phyloP scores from a whole-genome alignment of 64 coral and sea anemone species.

The Stichodactyla mertensii region DNA sequence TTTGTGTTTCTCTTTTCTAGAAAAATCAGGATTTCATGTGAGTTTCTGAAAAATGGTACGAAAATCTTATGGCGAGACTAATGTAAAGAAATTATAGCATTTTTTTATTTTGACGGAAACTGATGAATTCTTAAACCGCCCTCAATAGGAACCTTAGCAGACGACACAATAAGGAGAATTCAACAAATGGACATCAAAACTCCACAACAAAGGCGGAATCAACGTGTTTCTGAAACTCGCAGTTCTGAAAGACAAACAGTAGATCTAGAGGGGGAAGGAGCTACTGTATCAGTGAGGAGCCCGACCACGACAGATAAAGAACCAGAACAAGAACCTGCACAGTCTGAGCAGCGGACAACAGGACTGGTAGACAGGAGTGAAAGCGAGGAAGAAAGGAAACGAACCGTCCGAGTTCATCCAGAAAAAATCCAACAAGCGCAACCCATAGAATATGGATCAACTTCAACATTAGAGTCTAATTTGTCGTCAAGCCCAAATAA shows the following conservation, averaged over 20 bases:
- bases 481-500: neutral
- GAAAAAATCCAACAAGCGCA: neutral
- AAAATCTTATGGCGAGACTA: too few species aligned
- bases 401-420: neutral
- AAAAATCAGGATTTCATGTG: too few species aligned
- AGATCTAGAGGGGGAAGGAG: neutral
- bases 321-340: neutral
- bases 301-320: neutral
- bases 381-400: neutral
- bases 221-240: too few species aligned
- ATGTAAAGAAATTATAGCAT: neutral
- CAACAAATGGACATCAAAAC: neutral
- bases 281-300: neutral
- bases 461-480: neutral
- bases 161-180: constrained; percentile 49
- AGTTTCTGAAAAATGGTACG: too few species aligned
- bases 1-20: too few species aligned
- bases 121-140: neutral
- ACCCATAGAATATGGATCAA: neutral
- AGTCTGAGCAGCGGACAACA: neutral
- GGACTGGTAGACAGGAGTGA: neutral
- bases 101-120: neutral
- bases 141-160: constrained; percentile 41
- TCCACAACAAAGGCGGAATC: neutral
- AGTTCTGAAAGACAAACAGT: neutral